Conservation (phyloP, 2,888 invertebrate species). For the Baronia brevicornis region DNA sequence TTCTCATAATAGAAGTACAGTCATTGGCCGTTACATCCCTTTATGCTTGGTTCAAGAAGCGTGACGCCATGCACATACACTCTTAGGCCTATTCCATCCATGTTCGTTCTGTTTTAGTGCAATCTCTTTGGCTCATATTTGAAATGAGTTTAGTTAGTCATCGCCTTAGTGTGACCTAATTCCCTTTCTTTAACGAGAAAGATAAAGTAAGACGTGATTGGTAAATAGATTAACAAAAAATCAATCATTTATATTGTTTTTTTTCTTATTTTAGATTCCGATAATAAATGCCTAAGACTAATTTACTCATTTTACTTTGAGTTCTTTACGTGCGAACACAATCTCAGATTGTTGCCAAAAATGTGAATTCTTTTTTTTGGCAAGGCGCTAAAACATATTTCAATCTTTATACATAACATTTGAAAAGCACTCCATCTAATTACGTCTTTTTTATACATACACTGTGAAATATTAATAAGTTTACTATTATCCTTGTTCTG, state of each 20-base stretch:
- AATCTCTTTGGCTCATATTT: constrained; percentile 26
- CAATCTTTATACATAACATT: constrained; percentile 7
- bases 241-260: constrained; percentile 5
- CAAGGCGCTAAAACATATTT: constrained; percentile 19
- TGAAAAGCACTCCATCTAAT: background rate
- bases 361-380: constrained; percentile 22
- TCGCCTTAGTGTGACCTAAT: constrained; percentile 22
- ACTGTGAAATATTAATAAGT: background rate
- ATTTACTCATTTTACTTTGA: constrained; percentile 21
- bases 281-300: constrained; percentile 9
- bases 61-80: constrained; percentile 63
- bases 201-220: too few relatives aligned
- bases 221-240: too few relatives aligned
- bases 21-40: constrained; percentile 53
- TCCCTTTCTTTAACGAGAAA: background rate
- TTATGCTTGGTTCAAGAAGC: constrained; percentile 65
- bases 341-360: constrained; percentile 26
- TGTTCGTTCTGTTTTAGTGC: constrained; percentile 43
- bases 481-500: too few relatives aligned
- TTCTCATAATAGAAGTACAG: constrained; percentile 47
- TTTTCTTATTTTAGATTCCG: background rate
- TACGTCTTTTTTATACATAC: constrained; percentile 1
- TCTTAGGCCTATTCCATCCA: constrained; percentile 43
- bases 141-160: constrained; percentile 23
- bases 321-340: constrained; percentile 25